Evolutionary conservation across 2,113 vertebrate species (phyloP).

Genomic region (Scatophagus argus): DNA sequence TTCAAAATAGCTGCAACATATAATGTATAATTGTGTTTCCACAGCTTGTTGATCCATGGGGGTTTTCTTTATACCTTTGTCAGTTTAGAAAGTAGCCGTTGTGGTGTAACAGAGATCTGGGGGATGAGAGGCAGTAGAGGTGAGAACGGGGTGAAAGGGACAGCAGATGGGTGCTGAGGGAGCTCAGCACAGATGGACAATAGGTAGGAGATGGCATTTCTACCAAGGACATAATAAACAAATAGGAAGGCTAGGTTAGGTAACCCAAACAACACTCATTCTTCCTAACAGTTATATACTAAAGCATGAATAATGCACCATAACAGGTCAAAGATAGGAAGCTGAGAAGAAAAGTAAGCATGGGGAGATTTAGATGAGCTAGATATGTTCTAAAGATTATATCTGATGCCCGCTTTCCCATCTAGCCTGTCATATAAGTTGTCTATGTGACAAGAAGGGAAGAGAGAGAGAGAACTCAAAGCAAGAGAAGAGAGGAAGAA

Average conservation of each 20-base stretch:
- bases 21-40: not conserved
- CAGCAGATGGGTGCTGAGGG: slow-evolving; percentile 67
- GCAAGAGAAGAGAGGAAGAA: not conserved
- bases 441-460: not conserved
- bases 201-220: slow-evolving; percentile 26
- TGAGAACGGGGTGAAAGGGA: slow-evolving; percentile 64
- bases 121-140: slow-evolving; percentile 62
- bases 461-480: not conserved
- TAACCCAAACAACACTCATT: not conserved
- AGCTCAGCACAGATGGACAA: slow-evolving; percentile 54
- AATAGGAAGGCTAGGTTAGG: not conserved
- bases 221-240: slow-evolving; percentile 24
- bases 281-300: not conserved
- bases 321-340: not conserved
- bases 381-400: not conserved
- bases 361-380: slow-evolving; percentile 5
- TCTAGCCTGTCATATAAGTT: not conserved
- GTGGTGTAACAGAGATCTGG: slow-evolving; percentile 65
- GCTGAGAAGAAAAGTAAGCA: not conserved
- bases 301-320: slow-evolving; percentile 2
- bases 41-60: not conserved
- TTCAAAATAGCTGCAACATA: not conserved
- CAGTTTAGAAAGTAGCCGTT: slow-evolving; percentile 50
- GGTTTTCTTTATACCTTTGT: slow-evolving; percentile 47
- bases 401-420: not conserved